A percentile compares a stretch with the other conserved stretches of the same genome.
These are phyloP conservation scores for Phoxinus phoxinus DNA, from an alignment of 2,113 vertebrate genomes.

Conservation along the genomic window DNA sequence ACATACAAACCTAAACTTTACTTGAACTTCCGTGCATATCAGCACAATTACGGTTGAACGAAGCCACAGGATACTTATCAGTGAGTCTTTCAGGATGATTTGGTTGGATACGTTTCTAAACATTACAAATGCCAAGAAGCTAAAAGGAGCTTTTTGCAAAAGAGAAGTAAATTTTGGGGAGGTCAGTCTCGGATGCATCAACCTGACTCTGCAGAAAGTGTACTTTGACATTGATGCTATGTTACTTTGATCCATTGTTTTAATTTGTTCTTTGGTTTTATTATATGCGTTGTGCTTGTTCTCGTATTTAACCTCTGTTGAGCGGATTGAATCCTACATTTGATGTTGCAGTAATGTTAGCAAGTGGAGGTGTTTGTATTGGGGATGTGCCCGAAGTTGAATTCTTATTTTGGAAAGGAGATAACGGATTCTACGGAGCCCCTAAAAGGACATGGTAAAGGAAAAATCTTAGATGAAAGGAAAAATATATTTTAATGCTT, in stretches of 20 bases:
- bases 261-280: slow-evolving; percentile 65
- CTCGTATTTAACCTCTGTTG: slow-evolving; percentile 54
- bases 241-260: slow-evolving; percentile 62
- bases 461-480: too few relatives aligned
- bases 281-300: slow-evolving; percentile 50
- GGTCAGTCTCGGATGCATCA: slow-evolving; percentile 16
- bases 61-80: slow-evolving; percentile 22
- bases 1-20: slow-evolving; percentile 27
- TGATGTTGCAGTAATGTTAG: slow-evolving; percentile 53
- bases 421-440: too few relatives aligned
- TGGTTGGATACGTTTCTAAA: slow-evolving; percentile 37
- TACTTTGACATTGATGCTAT: neutral
- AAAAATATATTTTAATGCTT: too few relatives aligned
- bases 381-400: too few relatives aligned
- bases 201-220: slow-evolving; percentile 27
- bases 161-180: slow-evolving; percentile 17
- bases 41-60: slow-evolving; percentile 21
- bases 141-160: slow-evolving; percentile 10
- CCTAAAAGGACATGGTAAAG: too few relatives aligned
- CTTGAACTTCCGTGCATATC: slow-evolving; percentile 32
- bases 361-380: slow-evolving; percentile 38
- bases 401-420: too few relatives aligned
- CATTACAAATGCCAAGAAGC: slow-evolving; percentile 53
- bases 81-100: slow-evolving; percentile 30
- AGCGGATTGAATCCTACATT: slow-evolving; percentile 41